Base-by-base conservation (phyloP, 2,888 invertebrate species). In the Synanthedon andrenaeformis region DNA sequence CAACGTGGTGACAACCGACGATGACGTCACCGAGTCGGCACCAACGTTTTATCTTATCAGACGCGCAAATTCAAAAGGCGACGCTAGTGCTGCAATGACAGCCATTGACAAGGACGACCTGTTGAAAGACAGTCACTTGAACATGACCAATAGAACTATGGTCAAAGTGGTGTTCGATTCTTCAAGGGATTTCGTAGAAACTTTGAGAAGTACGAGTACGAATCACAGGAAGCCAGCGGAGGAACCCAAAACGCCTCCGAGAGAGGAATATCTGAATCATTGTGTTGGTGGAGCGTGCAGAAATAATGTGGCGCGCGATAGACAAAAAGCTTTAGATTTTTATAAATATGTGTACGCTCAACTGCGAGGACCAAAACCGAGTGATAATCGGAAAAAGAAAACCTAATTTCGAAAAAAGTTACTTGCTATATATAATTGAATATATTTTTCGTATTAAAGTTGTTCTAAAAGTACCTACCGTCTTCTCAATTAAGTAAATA, bases 331-430 rank as follows among this genome's bases (percentile, higher is more conserved):
- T 11, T 66, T 88, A 51, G 86, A 88, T 59, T 88, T 87, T 62
- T 88, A 88, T 62, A 88, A 84, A 69, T 87, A 86, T 58, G 80
- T 88, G 4, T 88, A 86, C 62, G 82, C 87, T 3, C 88, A 88
- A 56, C 59, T 88, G 42, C 72, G 86, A 12, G 67, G 79, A 19
- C 84, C 84, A 19, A 71, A 71, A 58, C 70, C 61, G 53, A 72
- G 14, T 35, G 41, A 63, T 42, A 75, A 74, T 58, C 73, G 58
- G 54, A 62, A 72, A 53, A 74, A 73, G 61, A 69, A 72, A 62
- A 71, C 67, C 53, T 71, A 60, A 69, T 59, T 55, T 35, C 28
- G 6, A 28, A 28, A 28, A 28, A 28, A 28, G 5, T 49, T 13
- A 50, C 12, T 50, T 5, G 12, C 23, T 19, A n/a, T n/a, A n/a